Evolutionary conservation across 1,140 invertebrate species (phyloP).

Genomic region (Eciton burchellii): DNA sequence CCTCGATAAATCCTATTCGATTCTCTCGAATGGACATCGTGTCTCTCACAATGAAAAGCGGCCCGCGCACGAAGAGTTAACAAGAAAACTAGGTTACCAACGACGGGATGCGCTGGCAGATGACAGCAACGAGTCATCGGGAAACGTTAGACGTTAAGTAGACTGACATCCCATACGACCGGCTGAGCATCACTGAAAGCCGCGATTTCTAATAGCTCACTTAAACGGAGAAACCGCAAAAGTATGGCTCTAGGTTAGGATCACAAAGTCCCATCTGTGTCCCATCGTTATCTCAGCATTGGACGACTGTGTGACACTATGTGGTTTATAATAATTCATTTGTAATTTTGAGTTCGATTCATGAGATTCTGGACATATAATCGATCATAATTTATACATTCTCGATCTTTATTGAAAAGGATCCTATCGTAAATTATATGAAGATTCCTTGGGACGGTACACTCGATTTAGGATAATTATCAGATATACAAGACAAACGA

Average conservation of each 20-base stretch:
- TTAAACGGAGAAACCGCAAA: not conserved
- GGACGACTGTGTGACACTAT: not conserved
- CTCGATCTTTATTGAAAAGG: too few species aligned
- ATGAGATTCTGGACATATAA: too few species aligned
- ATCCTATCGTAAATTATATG: too few species aligned
- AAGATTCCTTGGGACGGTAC: too few species aligned
- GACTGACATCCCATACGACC: slow-evolving; percentile 20
- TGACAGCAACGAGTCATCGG: slow-evolving; percentile 37
- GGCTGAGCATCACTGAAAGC: not conserved
- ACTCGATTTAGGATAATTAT: too few species aligned
- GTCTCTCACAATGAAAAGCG: slow-evolving; percentile 52
- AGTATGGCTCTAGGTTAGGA: slow-evolving; percentile 45
- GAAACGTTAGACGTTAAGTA: slow-evolving; percentile 23
- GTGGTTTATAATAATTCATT: too few species aligned
- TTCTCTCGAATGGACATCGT: slow-evolving; percentile 33
- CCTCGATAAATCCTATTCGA: slow-evolving; percentile 60
- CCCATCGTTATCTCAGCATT: not conserved
- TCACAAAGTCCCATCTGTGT: not conserved
- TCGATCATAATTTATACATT: too few species aligned
- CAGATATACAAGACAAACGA: too few species aligned
- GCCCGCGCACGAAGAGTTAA: slow-evolving; percentile 62
- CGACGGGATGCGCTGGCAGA: slow-evolving; percentile 56
- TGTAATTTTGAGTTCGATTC: too few species aligned
- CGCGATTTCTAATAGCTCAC: slow-evolving; percentile 36
- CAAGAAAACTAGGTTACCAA: slow-evolving; percentile 75